Base-by-base conservation (phyloP, 1,140 invertebrate genomes). In the Lucilia cuprina region DNA sequence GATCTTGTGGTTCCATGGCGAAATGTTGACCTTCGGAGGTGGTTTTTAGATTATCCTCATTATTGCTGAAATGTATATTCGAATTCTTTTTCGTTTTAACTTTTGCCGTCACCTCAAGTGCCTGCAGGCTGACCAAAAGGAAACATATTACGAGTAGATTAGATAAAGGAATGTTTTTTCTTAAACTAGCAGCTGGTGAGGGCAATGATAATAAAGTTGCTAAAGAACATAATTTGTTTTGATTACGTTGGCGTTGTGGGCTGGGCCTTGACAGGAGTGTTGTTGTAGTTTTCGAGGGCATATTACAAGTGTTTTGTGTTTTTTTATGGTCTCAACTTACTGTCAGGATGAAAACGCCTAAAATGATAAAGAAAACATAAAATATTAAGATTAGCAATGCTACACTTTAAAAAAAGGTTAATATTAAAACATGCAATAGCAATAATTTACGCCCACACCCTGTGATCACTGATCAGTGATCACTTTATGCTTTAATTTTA, bases 1-100 rank as follows among this genome's bases (percentile, higher is more conserved):
- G 94, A 90, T 97, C 96, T 89, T 96, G 95, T 1, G 96, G 96
- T 89, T 96, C 95, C 93, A 96, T 96, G 50, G 95, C 96, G 89
- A 96, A 96, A 87, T 94, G 93, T 87, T 95, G 95, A 17, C 77
- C 77, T 10, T 80, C 77, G 2, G 77, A 25, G 41, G 77, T 47
- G 10, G 77, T 21, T 25, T 80, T 80, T 19, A 80, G 47, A 80
- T 80, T 80, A 80, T 80, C 77, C 19, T 80, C 77, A 49, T 80
- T 80, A 49, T 80, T 80, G n/a, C 41, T 80, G 10, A 34, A 80
- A 13, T 80, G 77, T 13, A 80, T 80, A 25, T 80, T 80, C 41
- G 77, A 80, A 80, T 80, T 80, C 77, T 80, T 80, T 80, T 80
- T 80, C 77, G 77, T 80, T 49, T 80, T 80, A 49, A 80, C 77